These are phyloP conservation scores for Colinus virginianus DNA, from an alignment of 2,113 vertebrate species.

Conservation along the genomic window DNA sequence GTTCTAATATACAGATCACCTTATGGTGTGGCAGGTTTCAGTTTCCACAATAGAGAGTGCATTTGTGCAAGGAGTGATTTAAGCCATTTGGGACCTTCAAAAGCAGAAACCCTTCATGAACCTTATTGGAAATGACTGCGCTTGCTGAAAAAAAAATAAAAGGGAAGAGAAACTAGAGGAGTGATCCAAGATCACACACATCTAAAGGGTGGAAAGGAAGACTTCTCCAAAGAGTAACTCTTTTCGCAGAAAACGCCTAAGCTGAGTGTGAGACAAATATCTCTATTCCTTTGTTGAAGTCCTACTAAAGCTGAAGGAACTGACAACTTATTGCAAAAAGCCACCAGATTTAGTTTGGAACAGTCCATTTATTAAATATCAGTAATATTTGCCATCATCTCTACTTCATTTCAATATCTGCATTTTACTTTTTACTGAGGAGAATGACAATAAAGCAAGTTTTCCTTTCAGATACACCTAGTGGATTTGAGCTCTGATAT, in stretches of 20 bases:
- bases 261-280: neutral
- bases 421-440: neutral
- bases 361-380: neutral
- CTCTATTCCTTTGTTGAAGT: neutral
- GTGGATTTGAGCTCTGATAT: neutral
- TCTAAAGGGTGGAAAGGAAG: constrained; percentile 35
- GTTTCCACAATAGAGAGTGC: constrained; percentile 74
- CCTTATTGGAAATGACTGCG: constrained; percentile 72
- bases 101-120: constrained; percentile 66
- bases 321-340: neutral
- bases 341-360: neutral
- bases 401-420: neutral
- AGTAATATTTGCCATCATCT: neutral
- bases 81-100: constrained; percentile 75
- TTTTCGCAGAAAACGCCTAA: neutral
- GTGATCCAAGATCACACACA: constrained; percentile 64
- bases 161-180: constrained; percentile 22
- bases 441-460: neutral
- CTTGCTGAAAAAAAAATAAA: constrained; percentile 36
- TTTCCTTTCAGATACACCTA: constrained; percentile 48
- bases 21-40: constrained; percentile 72
- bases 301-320: neutral
- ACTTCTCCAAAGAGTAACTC: constrained; percentile 34
- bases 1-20: constrained; percentile 72
- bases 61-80: constrained; percentile 70